Conservation (phyloP, 1,140 invertebrate species). For the Agraylea sexmaculata region DNA sequence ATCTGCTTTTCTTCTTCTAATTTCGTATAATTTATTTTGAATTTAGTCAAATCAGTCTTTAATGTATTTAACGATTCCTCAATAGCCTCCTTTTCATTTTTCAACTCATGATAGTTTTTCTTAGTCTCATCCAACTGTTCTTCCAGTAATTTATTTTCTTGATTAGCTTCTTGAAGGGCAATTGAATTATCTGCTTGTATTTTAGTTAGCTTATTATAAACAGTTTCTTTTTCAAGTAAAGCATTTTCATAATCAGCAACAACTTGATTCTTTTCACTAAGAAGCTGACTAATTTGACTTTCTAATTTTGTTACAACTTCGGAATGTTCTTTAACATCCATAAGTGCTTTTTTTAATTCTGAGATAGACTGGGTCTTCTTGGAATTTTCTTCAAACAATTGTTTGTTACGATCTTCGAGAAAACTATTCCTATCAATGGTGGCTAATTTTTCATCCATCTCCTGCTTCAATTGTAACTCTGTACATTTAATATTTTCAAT, state of each 20-base stretch:
- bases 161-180: slow-evolving; percentile 16
- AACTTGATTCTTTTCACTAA: too few species aligned
- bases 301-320: too few species aligned
- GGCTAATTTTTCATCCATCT: slow-evolving; percentile 38
- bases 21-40: slow-evolving; percentile 15
- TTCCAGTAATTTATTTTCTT: slow-evolving; percentile 16
- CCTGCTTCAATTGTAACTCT: slow-evolving; percentile 37
- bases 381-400: slow-evolving; percentile 32
- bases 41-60: slow-evolving; percentile 14
- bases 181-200: slow-evolving; percentile 24
- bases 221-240: slow-evolving; percentile 25
- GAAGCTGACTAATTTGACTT: too few species aligned
- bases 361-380: slow-evolving; percentile 33
- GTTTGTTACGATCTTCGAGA: slow-evolving; percentile 33
- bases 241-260: slow-evolving; percentile 20
- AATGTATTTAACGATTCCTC: slow-evolving; percentile 18
- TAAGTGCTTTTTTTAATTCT: slow-evolving; percentile 29
- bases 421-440: slow-evolving; percentile 38
- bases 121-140: slow-evolving; percentile 23
- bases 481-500: slow-evolving; percentile 37
- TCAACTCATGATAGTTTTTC: slow-evolving; percentile 15
- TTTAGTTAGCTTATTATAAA: slow-evolving; percentile 23
- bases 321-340: slow-evolving; percentile 21
- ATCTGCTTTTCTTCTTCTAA: slow-evolving; percentile 12
- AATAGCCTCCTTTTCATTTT: slow-evolving; percentile 18